These are phyloP conservation scores for Aradophagus sp. DNA, from an alignment of 1,140 invertebrate genomes.

Conservation along the genomic window DNA sequence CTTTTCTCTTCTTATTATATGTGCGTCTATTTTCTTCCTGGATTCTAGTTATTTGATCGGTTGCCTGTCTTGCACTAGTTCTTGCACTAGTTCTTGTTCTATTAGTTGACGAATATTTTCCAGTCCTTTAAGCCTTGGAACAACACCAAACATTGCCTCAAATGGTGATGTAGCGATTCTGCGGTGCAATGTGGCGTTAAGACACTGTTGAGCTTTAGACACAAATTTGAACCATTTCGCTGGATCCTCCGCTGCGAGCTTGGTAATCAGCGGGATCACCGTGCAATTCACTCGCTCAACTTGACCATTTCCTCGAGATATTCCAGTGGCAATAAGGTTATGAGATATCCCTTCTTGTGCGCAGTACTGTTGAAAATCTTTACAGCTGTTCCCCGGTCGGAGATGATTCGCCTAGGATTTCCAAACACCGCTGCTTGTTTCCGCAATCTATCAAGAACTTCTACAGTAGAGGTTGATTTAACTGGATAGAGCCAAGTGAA, in stretches of 20 bases:
- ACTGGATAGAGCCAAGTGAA: conserved; percentile 1
- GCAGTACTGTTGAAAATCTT: conserved; percentile 1
- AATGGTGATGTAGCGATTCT: conserved; percentile 62
- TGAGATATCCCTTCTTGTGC: not conserved
- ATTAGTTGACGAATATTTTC: not conserved
- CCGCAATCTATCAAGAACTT: not conserved
- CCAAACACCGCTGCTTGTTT: not conserved
- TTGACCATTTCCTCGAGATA: conserved; percentile 62
- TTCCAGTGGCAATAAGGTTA: conserved; percentile 43
- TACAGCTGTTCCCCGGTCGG: conserved; percentile 4
- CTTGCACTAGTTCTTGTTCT: not conserved
- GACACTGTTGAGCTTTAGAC: conserved; percentile 51
- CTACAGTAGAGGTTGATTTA: not conserved
- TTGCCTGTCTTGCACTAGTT: not conserved
- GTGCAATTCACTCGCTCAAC: conserved; percentile 25
- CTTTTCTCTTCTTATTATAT: too few relatives aligned
- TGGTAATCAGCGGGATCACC: conserved; percentile 57
- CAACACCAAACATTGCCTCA: conserved; percentile 46
- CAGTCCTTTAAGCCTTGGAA: not conserved
- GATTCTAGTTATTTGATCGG: not conserved
- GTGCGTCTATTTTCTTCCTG: not conserved
- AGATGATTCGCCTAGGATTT: not conserved
- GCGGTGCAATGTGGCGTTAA: conserved; percentile 62
- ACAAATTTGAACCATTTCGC: conserved; percentile 62
- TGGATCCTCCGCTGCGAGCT: conserved; percentile 58